Conservation (phyloP, 1,140 invertebrate species). For the Ctenoplectra terminalis region DNA sequence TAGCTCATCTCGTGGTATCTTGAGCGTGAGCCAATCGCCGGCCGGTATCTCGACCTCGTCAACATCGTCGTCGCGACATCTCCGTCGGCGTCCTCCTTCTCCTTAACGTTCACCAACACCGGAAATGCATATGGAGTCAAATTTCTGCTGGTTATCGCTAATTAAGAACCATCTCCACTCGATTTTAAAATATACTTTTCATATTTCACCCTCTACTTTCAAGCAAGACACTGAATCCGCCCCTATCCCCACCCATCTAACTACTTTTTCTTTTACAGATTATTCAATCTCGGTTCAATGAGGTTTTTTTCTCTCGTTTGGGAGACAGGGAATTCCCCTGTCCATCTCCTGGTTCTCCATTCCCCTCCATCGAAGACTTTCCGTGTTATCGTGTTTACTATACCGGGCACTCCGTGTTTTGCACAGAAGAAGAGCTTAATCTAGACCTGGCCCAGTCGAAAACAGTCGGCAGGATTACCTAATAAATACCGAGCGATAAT, state of each 20-base stretch:
- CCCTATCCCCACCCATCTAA: not conserved
- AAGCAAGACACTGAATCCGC: too few species aligned
- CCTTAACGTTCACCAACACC: not conserved
- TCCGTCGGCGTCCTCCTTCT: not conserved
- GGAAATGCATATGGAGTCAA: not conserved
- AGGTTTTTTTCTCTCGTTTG: not conserved
- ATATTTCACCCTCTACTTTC: too few species aligned
- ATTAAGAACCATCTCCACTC: too few species aligned
- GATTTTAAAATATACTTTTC: too few species aligned
- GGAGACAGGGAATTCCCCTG: not conserved
- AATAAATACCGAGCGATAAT: conserved; percentile 24
- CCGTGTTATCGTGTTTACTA: conserved; percentile 59
- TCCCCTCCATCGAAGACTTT: not conserved
- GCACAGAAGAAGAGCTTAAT: conserved; percentile 8
- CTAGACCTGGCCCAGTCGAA: not conserved
- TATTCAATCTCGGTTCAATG: not conserved
- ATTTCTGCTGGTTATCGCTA: not conserved
- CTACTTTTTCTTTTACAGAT: not conserved
- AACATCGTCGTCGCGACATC: conserved; percentile 27
- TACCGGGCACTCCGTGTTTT: conserved; percentile 50
- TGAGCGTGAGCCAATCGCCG: conserved; percentile 64
- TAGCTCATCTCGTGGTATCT: conserved; percentile 66
- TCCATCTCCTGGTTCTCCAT: not conserved
- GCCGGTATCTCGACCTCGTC: conserved; percentile 63
- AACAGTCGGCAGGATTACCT: conserved; percentile 37